Evolutionary conservation across 2,113 vertebrate genomes (phyloP).

Genomic region (Tetraodon nigroviridis): DNA sequence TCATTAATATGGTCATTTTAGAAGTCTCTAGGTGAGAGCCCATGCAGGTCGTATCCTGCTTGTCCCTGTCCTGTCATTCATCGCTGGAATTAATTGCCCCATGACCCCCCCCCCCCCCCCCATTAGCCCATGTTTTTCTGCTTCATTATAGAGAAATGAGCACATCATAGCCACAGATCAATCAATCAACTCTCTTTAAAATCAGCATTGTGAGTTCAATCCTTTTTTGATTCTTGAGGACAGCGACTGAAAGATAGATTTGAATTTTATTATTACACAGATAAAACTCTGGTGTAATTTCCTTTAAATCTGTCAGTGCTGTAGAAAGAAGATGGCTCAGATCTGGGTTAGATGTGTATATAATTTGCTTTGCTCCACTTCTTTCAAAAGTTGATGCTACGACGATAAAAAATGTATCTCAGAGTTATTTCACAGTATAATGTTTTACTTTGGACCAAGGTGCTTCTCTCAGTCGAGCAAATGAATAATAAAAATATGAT

Average conservation of each 20-base stretch:
- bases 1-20: too few relatives aligned
- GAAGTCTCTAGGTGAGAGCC: too few relatives aligned
- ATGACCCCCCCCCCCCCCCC: too few relatives aligned
- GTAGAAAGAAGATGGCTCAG: neutral
- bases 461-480: neutral
- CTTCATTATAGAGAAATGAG: too few relatives aligned
- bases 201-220: neutral
- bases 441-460: slow-evolving; percentile 7
- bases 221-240: neutral
- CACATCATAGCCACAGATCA: too few relatives aligned
- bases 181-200: neutral
- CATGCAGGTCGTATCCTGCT: too few relatives aligned
- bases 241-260: slow-evolving; percentile 17
- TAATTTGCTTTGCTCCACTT: slow-evolving; percentile 16
- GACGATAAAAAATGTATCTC: slow-evolving; percentile 21
- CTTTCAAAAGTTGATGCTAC: slow-evolving; percentile 18
- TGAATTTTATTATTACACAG: slow-evolving; percentile 7
- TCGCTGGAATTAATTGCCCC: too few relatives aligned
- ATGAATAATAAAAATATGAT: slow-evolving; percentile 5
- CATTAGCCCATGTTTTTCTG: too few relatives aligned
- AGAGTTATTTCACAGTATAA: slow-evolving; percentile 23
- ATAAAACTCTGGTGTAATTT: slow-evolving; percentile 15
- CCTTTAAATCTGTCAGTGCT: slow-evolving; percentile 14
- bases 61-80: too few relatives aligned
- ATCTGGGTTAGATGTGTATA: slow-evolving; percentile 5